These are phyloP conservation scores for Crotalus tigris DNA, from an alignment of 2,113 vertebrate species.

Conservation along the genomic window DNA sequence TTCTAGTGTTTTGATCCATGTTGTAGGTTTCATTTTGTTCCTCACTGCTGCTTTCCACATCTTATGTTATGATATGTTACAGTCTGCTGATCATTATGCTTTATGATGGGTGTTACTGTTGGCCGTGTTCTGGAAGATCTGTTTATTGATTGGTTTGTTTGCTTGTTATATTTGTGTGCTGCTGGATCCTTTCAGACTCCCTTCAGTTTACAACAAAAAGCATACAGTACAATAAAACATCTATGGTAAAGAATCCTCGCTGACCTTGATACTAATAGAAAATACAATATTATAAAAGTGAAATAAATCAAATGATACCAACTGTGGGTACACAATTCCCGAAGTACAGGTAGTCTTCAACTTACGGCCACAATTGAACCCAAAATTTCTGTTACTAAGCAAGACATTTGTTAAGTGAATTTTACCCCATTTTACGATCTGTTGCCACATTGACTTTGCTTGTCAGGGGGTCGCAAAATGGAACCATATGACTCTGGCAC, in stretches of 20 bases:
- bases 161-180: neutral
- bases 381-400: neutral
- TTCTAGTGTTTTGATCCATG: neutral
- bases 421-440: neutral
- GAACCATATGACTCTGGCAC: neutral
- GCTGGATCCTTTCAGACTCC: neutral
- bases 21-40: neutral
- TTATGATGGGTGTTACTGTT: neutral
- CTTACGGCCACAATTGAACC: neutral
- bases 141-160: neutral
- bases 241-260: neutral
- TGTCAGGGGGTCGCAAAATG: neutral
- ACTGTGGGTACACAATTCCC: neutral
- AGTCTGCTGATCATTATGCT: neutral
- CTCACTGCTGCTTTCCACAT: neutral
- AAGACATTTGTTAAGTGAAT: neutral
- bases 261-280: neutral
- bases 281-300: neutral
- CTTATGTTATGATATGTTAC: too few relatives aligned
- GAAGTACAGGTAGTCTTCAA: neutral
- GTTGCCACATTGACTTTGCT: neutral
- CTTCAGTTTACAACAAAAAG: neutral
- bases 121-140: neutral
- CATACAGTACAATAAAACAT: neutral
- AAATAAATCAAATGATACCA: neutral